Evolutionary conservation across 1,140 invertebrate species (phyloP).

Genomic region (Latrodectus geometricus): DNA sequence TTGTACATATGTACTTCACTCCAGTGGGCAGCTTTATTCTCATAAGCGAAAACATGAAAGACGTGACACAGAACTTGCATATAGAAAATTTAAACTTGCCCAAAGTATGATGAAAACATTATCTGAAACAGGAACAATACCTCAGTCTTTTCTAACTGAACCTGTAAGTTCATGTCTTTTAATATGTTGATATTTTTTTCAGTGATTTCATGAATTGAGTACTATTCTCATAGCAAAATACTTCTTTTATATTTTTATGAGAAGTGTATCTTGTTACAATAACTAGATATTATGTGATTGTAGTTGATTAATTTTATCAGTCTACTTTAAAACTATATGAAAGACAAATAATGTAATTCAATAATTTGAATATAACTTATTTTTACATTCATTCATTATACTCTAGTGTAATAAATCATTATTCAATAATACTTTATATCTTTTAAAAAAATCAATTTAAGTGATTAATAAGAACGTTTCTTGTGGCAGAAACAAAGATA

Average conservation of each 20-base stretch:
- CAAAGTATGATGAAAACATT: conserved; percentile 70
- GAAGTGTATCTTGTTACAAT: too few relatives aligned
- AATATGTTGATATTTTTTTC: background rate
- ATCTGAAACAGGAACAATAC: conserved; percentile 47
- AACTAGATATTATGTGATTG: too few relatives aligned
- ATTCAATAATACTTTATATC: too few relatives aligned
- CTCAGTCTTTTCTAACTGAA: conserved; percentile 41
- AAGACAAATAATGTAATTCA: too few relatives aligned
- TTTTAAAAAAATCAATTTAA: too few relatives aligned
- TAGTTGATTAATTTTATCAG: too few relatives aligned
- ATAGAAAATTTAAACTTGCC: conserved; percentile 81
- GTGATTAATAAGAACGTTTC: too few relatives aligned
- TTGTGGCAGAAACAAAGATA: too few relatives aligned
- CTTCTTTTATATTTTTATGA: background rate
- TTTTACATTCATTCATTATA: too few relatives aligned
- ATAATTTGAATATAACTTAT: too few relatives aligned
- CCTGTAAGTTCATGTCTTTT: conserved; percentile 43
- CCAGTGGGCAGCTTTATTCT: conserved; percentile 95
- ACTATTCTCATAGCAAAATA: background rate
- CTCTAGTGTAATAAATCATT: too few relatives aligned
- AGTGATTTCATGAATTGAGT: background rate
- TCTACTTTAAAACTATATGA: too few relatives aligned
- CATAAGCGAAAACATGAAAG: conserved; percentile 97
- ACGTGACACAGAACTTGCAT: conserved; percentile 86
- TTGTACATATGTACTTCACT: conserved; percentile 95